A percentile compares a stretch with the other conserved stretches of the same genome.
Conservation (phyloP, 1,140 invertebrate genomes). For the Melanaphis sacchari region DNA sequence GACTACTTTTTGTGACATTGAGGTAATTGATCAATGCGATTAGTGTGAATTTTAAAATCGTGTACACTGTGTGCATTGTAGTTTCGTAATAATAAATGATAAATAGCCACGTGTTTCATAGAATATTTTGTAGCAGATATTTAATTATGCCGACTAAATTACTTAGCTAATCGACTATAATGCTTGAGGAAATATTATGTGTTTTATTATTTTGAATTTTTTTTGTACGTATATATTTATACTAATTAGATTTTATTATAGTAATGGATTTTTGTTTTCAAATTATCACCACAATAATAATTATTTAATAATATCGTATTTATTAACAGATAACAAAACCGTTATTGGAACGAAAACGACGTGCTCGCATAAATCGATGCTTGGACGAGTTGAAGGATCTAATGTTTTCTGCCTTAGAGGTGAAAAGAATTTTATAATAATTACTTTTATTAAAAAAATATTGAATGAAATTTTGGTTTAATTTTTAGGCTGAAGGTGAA, state of each 20-base stretch:
- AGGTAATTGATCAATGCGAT: not conserved
- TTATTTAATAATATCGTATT: slow-evolving; percentile 58
- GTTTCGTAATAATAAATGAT: not conserved
- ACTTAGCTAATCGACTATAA: not conserved
- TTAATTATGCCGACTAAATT: not conserved
- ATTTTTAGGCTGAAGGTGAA: slow-evolving; percentile 65
- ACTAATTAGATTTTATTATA: not conserved
- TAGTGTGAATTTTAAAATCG: not conserved
- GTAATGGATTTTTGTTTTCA: not conserved
- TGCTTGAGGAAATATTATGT: not conserved
- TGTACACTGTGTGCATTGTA: not conserved
- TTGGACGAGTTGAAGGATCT: slow-evolving; percentile 71
- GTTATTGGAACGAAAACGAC: slow-evolving; percentile 71
- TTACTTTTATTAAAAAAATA: not conserved
- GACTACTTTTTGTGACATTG: not conserved
- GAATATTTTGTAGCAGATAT: not conserved
- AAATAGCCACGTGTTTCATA: not conserved
- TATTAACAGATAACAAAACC: slow-evolving; percentile 68
- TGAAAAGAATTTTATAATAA: slow-evolving; percentile 60
- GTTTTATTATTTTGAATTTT: not conserved
- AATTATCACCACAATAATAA: not conserved
- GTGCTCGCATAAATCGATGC: slow-evolving; percentile 72
- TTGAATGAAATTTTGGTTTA: not conserved
- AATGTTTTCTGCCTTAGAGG: slow-evolving; percentile 67
- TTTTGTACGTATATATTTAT: not conserved